Percentiles rank a stretch among this genome's conserved stretches.
phyloP scores from a whole-genome alignment of 2,797 vertebrate genomes.

The Craterocephalus amniculus region DNA sequence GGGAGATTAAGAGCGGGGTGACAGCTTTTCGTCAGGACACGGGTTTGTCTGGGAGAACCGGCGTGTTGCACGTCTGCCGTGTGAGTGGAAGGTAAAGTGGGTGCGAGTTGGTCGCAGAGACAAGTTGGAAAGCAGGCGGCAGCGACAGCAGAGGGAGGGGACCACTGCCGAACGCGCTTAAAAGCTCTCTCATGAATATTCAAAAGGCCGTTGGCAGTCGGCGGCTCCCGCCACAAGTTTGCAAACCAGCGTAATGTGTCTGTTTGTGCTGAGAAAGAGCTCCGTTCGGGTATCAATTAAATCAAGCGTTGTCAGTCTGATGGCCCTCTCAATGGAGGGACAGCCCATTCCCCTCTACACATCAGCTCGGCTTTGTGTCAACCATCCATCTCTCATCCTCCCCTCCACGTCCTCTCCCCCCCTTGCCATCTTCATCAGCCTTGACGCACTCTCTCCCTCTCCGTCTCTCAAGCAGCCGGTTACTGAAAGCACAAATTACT shows the following conservation, averaged over 20 bases:
- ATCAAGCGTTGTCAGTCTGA: constrained; percentile 92
- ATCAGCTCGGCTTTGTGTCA: constrained; percentile 93
- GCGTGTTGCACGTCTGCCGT: constrained; percentile 49
- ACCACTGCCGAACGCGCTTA: constrained; percentile 85
- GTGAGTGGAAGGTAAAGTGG: constrained; percentile 59
- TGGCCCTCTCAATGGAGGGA: constrained; percentile 94
- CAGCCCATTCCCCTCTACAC: constrained; percentile 92
- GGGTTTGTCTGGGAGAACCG: constrained; percentile 76
- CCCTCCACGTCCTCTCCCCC: constrained; percentile 43
- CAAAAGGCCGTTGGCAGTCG: constrained; percentile 90
- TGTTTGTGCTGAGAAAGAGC: constrained; percentile 88
- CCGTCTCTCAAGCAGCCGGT: constrained; percentile 78
- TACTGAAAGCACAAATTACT: constrained; percentile 96
- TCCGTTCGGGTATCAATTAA: constrained; percentile 93
- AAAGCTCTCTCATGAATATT: constrained; percentile 94
- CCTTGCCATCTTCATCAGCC: constrained; percentile 67
- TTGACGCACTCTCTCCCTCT: constrained; percentile 37
- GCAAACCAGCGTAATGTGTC: constrained; percentile 93
- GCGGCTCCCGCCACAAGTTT: constrained; percentile 90
- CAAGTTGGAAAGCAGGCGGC: constrained; percentile 42
- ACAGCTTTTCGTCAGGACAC: constrained; percentile 89
- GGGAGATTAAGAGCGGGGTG: constrained; percentile 92
- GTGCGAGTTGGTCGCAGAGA: constrained; percentile 52
- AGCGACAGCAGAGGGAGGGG: constrained; percentile 42
- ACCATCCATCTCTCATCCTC: constrained; percentile 85